phyloP scores from a whole-genome alignment of 2,113 vertebrate genomes.

The Pheucticus melanocephalus region DNA sequence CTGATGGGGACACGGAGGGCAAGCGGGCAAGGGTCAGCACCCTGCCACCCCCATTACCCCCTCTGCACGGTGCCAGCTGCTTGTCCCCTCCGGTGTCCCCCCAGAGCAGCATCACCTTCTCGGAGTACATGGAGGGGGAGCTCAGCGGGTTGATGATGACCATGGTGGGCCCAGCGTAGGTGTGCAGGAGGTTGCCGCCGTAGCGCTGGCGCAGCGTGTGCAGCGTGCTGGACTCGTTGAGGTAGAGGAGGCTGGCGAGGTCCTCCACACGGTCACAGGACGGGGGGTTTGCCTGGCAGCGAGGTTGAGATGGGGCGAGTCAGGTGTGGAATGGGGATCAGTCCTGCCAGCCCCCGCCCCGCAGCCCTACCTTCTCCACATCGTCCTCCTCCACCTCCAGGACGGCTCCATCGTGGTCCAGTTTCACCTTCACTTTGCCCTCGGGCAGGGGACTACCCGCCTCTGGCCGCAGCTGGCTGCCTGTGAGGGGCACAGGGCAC shows the following conservation, averaged over 20 bases:
- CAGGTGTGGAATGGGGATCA: neutral
- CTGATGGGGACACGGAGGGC: constrained; percentile 44
- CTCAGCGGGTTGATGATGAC: constrained; percentile 93
- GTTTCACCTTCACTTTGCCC: constrained; percentile 90
- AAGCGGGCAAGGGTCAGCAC: neutral
- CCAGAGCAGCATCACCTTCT: constrained; percentile 80
- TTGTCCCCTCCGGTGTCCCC: neutral
- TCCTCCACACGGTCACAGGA: constrained; percentile 89
- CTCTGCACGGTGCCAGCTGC: rapidly evolving
- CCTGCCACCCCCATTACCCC: neutral
- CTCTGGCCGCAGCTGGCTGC: constrained; percentile 84
- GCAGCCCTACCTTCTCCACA: constrained; percentile 86
- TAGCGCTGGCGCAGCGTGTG: constrained; percentile 93
- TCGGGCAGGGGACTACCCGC: constrained; percentile 77
- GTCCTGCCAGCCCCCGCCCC: rapidly evolving
- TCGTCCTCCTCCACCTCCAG: constrained; percentile 97
- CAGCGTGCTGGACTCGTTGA: constrained; percentile 93
- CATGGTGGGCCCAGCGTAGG: constrained; percentile 86
- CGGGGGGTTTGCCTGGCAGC: constrained; percentile 88
- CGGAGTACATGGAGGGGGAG: constrained; percentile 93
- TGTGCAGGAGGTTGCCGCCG: constrained; percentile 90
- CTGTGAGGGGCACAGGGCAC: constrained; percentile 50
- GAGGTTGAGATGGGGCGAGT: rapidly evolving
- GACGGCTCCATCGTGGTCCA: constrained; percentile 87
- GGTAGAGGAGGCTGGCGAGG: constrained; percentile 89